These are phyloP conservation scores for cattle (Bos taurus) DNA, from an alignment of 2,113 vertebrate species.

Conservation along the genomic window DNA sequence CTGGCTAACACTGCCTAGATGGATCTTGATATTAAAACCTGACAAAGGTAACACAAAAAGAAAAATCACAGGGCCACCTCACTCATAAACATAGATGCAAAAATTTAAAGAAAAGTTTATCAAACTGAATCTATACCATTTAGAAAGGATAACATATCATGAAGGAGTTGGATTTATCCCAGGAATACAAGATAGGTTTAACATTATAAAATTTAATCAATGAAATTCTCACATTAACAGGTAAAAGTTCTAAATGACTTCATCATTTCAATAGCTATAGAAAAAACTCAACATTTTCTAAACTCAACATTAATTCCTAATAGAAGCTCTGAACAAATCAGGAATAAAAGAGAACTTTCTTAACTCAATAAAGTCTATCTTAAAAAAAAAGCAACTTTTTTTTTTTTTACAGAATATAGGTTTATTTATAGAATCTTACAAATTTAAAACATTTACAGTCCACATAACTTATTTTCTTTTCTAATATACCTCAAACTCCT, in stretches of 20 bases:
- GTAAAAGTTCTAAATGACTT: not conserved
- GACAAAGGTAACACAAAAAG: not conserved
- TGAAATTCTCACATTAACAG: not conserved
- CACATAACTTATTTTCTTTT: slow-evolving; percentile 74
- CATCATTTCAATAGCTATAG: not conserved
- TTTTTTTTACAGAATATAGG: slow-evolving; percentile 78
- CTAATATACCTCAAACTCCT: slow-evolving; percentile 75
- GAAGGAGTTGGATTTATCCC: not conserved
- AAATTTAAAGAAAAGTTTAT: not conserved
- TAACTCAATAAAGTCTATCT: not conserved
- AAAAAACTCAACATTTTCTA: not conserved
- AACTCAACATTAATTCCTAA: not conserved
- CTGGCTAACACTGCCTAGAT: not conserved
- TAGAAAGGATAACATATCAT: not conserved
- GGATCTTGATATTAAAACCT: not conserved
- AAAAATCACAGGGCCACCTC: not conserved
- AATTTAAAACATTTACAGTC: slow-evolving; percentile 78
- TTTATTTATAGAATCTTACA: slow-evolving; percentile 83
- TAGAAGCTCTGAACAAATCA: not conserved
- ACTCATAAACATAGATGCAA: not conserved
- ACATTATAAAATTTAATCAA: not conserved
- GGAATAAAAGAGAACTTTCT: not conserved
- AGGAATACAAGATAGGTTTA: not conserved
- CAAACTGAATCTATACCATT: not conserved
- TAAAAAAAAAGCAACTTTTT: not conserved